These are phyloP conservation scores for Spilosoma lubricipeda DNA, from an alignment of 2,888 invertebrate genomes.

Conservation along the genomic window DNA sequence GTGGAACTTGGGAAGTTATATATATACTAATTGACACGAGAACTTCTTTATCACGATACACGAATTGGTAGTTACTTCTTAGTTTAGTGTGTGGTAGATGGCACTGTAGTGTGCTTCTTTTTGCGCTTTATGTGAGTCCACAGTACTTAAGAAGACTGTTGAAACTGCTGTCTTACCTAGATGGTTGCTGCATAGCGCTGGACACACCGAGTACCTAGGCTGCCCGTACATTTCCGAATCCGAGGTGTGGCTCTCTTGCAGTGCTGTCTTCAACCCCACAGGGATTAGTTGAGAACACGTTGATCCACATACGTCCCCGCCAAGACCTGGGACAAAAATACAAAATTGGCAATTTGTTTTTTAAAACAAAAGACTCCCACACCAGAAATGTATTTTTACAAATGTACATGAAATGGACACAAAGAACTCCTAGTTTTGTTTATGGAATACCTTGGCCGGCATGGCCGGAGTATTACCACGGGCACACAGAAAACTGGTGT, in stretches of 20 bases:
- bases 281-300: constrained; percentile 83
- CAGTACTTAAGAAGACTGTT: background rate
- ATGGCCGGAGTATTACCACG: no score
- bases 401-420: background rate
- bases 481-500: no score
- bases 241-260: constrained; percentile 60
- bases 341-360: background rate
- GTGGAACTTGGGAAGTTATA: no score
- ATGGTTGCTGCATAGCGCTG: constrained; percentile 86
- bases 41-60: no score
- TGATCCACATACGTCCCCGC: constrained; percentile 84
- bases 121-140: no score
- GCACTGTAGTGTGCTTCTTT: no score
- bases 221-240: constrained; percentile 65
- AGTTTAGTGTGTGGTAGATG: no score
- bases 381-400: no score
- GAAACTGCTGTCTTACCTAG: constrained; percentile 73
- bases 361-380: background rate
- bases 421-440: background rate
- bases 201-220: constrained; percentile 85
- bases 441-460: background rate
- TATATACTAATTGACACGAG: no score
- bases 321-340: constrained; percentile 72
- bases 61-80: no score
- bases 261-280: constrained; percentile 71